phyloP scores from a whole-genome alignment of 2,888 invertebrate genomes.

The Drosophila borborema region DNA sequence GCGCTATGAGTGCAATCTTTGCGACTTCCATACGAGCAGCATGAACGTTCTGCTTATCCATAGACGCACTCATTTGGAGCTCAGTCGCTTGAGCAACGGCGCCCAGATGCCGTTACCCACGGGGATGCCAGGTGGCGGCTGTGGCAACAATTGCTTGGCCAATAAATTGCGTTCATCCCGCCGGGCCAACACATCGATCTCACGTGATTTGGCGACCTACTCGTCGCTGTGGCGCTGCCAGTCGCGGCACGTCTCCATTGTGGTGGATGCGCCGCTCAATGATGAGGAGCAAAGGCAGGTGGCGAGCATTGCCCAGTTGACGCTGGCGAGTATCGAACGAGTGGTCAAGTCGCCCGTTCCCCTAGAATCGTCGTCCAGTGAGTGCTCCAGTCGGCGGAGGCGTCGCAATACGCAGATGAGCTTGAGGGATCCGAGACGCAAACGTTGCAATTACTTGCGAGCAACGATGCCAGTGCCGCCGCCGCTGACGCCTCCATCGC shows the following conservation, averaged over 20 bases:
- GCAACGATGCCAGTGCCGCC: constrained; percentile 59
- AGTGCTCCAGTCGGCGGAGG: neutral
- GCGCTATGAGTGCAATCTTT: constrained; percentile 45
- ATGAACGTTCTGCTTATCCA: constrained; percentile 61
- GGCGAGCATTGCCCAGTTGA: constrained; percentile 44
- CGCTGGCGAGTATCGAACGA: constrained; percentile 52
- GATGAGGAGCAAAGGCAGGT: constrained; percentile 49
- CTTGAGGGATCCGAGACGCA: constrained; percentile 34
- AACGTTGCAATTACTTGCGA: constrained; percentile 48
- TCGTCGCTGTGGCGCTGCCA: constrained; percentile 52
- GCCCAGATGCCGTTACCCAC: neutral
- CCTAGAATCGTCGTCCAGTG: neutral
- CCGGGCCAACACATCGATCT: constrained; percentile 25
- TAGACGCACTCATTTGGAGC: constrained; percentile 52
- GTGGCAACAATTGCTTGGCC: neutral
- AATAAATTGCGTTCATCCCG: constrained; percentile 15
- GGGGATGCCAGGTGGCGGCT: neutral
- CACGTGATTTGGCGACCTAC: neutral
- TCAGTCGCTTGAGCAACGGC: neutral
- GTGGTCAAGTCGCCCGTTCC: constrained; percentile 40
- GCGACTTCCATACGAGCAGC: constrained; percentile 56
- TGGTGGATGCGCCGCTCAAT: constrained; percentile 54
- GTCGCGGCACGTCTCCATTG: constrained; percentile 62
- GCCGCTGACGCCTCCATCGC: neutral
- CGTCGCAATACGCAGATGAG: constrained; percentile 18